Evolutionary conservation across 2,888 invertebrate genomes (phyloP), one percentile per base, ranked within the genome.

Genomic region (Parochlus steinenii): DNA sequence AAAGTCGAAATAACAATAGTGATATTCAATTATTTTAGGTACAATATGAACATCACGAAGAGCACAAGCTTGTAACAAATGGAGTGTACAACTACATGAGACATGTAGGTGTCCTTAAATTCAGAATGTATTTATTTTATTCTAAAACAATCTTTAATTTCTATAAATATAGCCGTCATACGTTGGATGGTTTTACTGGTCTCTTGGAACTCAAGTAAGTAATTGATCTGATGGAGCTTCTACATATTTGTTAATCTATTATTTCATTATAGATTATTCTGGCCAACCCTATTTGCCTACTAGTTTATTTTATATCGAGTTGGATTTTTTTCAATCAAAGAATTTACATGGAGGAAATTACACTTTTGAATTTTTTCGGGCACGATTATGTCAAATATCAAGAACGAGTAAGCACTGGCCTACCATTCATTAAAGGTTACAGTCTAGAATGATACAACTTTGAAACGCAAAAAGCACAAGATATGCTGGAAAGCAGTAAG

Each of bases 151-250:
- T 28, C 16, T 15, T n/a, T 3, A 28, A 16, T 15, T 2, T 16
- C n/a, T n/a, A n/a, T n/a, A n/a, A n/a, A n/a, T n/a, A n/a, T n/a
- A n/a, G n/a, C n/a, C n/a, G n/a, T n/a, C n/a, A n/a, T n/a, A n/a
- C n/a, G 86, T 90, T 3, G 97, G 97, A 8, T 99, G 97, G 97
- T 95, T 97, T 64, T 85, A 86, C 62, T 98, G 97, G 97, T 85
- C 90, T 11, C 71, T 98, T 39, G 97, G 95, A 26, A 98, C 97
- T 8, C 98, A 98, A 72, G 77, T 95, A 56, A 48, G 42, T 40
- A 31, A 8, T 8, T 11, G 26, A 6, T n/a, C 12, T n/a, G 5
- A 24, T 3, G 2, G 6, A 22, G 10, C 22, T 30, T 10, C 16
- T 20, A 5, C 27, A 5, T 22, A 26, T 27, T 23, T 31, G 35